Base-by-base conservation (phyloP, 2,113 vertebrate genomes). In the Leptobrachium ailaonicum region DNA sequence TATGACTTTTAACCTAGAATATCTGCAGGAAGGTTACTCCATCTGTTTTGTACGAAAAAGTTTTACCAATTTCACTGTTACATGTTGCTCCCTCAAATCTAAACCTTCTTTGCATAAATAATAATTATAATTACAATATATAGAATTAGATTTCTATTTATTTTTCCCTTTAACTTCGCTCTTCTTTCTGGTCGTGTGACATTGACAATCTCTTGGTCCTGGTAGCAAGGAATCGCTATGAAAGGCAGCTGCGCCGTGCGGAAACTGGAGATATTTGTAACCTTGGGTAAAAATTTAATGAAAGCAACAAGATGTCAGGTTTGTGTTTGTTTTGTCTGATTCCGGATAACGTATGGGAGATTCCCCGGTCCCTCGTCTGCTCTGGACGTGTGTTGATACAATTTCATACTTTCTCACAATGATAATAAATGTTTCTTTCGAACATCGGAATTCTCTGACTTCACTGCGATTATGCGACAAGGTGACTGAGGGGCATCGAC, bases 341-440 rank as follows among this genome's bases (percentile, higher is more conserved):
- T 71, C 40, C 12, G 44, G 72, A 41, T 32, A 14, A 40, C 62
- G 42, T 45, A 10, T 53, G 12, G 3, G 2, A 2, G 11, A 14
- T 58, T 44, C 44, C n/a, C 50, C 20, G 14, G 41, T 63, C 13
- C 60, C 13, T 73, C 71, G 71, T 78, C 64, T 41, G 64, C 73
- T 77, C 77, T 82, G 71, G 75, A 45, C 2, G 2, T 56, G 53
- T 53, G 77, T 64, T 53, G 63, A 6, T 0, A 4, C 63, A 85
- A 82, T 44, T 7, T 64, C 13, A 53, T 83, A 73, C 67, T 83
- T 3, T 73, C 81, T 83, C 62, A 71, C 73, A 85, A 78, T 73
- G 77, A 80, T 83, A 79, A 84, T 68, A 82, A 10, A 14, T 72
- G 8, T 54, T 32, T 1, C 14, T 43, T 53, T n/a, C 20, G 47